Percentiles rank a stretch among this genome's conserved stretches.
Conservation (phyloP, 1,140 invertebrate genomes). For the Lasioglossum albipes region DNA sequence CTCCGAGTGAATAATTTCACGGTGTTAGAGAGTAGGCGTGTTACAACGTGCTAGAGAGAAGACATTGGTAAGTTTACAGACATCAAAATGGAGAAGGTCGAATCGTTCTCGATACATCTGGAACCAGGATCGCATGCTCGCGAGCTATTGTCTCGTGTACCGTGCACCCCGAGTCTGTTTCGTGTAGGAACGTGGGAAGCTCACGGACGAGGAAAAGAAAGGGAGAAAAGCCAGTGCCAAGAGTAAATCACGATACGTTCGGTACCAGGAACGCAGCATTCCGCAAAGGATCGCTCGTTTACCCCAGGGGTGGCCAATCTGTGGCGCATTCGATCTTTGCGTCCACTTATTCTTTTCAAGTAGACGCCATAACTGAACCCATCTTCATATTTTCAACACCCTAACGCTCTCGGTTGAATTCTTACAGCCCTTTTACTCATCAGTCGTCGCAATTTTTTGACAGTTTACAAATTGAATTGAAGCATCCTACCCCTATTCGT, state of each 20-base stretch:
- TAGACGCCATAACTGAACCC: too few relatives aligned
- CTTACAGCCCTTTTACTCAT: too few relatives aligned
- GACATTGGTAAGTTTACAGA: neutral
- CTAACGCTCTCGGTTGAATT: too few relatives aligned
- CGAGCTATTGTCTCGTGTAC: constrained; percentile 22
- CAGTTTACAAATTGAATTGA: too few relatives aligned
- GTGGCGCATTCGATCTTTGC: too few relatives aligned
- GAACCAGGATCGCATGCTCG: constrained; percentile 64
- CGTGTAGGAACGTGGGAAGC: neutral
- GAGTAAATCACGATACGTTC: constrained; percentile 73
- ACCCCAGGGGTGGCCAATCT: too few relatives aligned
- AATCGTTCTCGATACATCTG: constrained; percentile 69
- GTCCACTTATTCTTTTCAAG: too few relatives aligned
- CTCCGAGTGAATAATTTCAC: neutral
- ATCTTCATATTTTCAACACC: too few relatives aligned
- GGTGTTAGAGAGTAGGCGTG: neutral
- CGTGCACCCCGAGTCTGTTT: neutral
- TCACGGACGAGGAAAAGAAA: constrained; percentile 40
- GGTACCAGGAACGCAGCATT: constrained; percentile 67
- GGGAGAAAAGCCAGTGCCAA: constrained; percentile 60
- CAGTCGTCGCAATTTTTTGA: too few relatives aligned
- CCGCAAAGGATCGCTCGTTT: constrained; percentile 4
- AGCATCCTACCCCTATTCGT: too few relatives aligned
- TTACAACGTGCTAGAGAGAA: neutral
- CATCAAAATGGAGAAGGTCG: constrained; percentile 49